A percentile compares a stretch with the other conserved stretches of the same genome.
These are phyloP conservation scores for Ailuropoda melanoleuca DNA, from an alignment of 2,113 vertebrate genomes.

Conservation along the genomic window DNA sequence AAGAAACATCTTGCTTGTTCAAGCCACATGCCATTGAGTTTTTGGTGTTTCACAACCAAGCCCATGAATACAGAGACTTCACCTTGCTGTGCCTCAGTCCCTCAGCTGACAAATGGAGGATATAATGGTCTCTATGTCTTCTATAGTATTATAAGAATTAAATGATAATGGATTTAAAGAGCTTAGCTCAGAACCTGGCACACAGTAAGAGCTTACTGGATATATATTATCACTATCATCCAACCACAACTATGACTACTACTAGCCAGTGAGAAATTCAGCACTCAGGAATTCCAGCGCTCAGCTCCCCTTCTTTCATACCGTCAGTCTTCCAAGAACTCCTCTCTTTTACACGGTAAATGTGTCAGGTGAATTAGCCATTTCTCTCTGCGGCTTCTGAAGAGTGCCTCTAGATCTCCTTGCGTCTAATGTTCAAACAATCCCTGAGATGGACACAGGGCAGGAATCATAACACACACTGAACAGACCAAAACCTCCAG, in stretches of 20 bases:
- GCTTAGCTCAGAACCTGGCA: neutral
- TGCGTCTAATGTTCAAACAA: neutral
- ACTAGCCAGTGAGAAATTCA: neutral
- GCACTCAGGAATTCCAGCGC: neutral
- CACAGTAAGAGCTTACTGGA: neutral
- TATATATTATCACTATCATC: neutral
- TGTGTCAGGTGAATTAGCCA: neutral
- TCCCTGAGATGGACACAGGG: neutral
- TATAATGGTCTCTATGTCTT: neutral
- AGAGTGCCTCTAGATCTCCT: neutral
- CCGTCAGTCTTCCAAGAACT: neutral
- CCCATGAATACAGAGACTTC: neutral
- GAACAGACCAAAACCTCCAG: neutral
- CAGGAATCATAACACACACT: neutral
- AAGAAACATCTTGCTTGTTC: neutral
- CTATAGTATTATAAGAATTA: neutral
- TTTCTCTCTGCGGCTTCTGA: neutral
- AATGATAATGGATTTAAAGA: neutral
- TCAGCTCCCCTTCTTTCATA: neutral
- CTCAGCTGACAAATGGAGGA: neutral
- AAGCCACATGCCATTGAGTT: neutral
- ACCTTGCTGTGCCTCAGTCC: neutral
- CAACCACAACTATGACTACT: too few species aligned
- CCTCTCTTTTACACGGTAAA: neutral
- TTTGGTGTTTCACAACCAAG: neutral